Base-by-base conservation (phyloP, 2,113 vertebrate genomes). In the Ailuropoda melanoleuca region DNA sequence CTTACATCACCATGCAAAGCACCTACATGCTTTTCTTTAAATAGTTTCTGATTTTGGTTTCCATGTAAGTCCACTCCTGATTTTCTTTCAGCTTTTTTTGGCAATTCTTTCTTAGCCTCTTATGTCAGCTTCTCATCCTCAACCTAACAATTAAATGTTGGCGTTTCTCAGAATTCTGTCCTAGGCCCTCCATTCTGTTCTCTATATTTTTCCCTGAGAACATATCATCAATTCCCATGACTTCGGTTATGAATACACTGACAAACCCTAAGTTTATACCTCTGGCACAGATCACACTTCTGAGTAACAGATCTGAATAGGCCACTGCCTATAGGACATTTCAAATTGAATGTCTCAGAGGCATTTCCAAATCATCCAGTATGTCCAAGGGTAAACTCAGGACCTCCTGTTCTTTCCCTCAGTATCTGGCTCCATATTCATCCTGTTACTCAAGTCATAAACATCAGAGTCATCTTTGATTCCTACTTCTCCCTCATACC, bases 21-120 rank as follows among this genome's bases (percentile, higher is more conserved):
- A 81, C n/a, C 70, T 34, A 68, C 18, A 43, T 0, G 0, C n/a
- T 68, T 97, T 91, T 88, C 48, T 91, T 91, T 78, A 91, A 95
- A 93, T 14, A 68, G 70, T 83, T 74, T 96, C 72, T 89, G 55
- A 15, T 83, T 88, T 96, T 37, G 53, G 60, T 92, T 97, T 97
- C 50, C 85, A 77, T 84, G 39, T 66, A 26, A 87, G 29, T 78
- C 83, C 23, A 68, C 86, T 84, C 8, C 18, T 78, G 62, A 43
- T 96, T 94, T 84, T 93, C 37, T 80, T 92, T 92, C 86, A 48
- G 6, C 55, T 66, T 58, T 78, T 46, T n/a, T 55, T 72, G 11
- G 29, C 43, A 83, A 21, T n/a, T 80, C 17, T 95, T 95, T 84
- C 43, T 87, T 48, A 34, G 39, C 83, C 15, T 93, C 19, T 95